Base-by-base conservation (phyloP, 2,888 invertebrate species). In the Catonia carolina region DNA sequence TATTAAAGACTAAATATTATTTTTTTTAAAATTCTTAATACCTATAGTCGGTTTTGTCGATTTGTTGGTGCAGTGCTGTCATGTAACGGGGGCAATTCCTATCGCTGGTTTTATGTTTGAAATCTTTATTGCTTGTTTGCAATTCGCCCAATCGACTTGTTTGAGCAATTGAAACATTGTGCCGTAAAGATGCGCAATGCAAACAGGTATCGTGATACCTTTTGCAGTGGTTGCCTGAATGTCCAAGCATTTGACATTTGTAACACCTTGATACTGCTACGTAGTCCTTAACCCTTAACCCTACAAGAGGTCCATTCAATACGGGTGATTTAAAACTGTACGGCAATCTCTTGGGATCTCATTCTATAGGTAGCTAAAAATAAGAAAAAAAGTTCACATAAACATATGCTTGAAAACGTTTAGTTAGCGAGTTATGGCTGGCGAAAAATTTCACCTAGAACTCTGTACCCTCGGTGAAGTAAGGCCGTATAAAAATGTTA, bases 231-330 rank as follows among this genome's bases (percentile, higher is more conserved):
- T 53, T 53, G 7, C 31, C 59, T 54, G 2, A 58, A 33, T 64
- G 64, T 0, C 63, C 62, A 18, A 47, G 61, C 1, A n/a, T 15
- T 8, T 64, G 62, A 18, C 63, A 64, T 47, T 60, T 62, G 35
- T 42, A 63, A 49, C 65, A 65, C 31, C 60, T 50, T 1, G 62
- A 53, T 0, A 59, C 37, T 0, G 35, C 37, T 1, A 59, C 15
- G 20, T 41, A 60, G 51, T 64, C n/a, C n/a, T n/a, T n/a, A n/a
- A n/a, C n/a, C 63, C 5, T 42, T 23, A 0, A 62, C 42, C 23
- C 54, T 42, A 41, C 61, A 60, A 1, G 55, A 56, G 5, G 35
- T 23, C 60, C 60, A 64, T 3, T 53, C 60, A 0, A 64, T 31
- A 33, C 27, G 62, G n/a, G n/a, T n/a, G n/a, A n/a, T n/a, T n/a